Conservation (phyloP, 2,888 invertebrate genomes). For the Pyrrhosoma nymphula region DNA sequence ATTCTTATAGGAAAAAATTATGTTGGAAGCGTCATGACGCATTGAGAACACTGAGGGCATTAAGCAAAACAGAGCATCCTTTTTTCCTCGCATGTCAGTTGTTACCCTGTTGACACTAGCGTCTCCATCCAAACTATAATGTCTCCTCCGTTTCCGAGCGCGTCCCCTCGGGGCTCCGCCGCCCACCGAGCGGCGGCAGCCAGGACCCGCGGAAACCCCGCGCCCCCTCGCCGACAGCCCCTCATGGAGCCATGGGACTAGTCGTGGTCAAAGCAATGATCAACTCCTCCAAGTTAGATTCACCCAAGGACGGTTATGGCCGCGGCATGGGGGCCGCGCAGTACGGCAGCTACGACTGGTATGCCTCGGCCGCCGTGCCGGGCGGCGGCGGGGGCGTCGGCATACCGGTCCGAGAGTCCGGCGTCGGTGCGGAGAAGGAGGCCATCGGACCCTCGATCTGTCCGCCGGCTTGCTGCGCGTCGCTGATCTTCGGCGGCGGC, state of each 20-base stretch:
- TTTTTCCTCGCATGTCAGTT: not conserved
- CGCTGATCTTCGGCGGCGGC: conserved; percentile 42
- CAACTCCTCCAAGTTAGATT: conserved; percentile 69
- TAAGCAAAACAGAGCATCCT: too few species aligned
- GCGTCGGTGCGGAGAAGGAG: conserved; percentile 75
- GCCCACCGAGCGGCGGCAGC: not conserved
- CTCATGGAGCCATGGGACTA: conserved; percentile 55
- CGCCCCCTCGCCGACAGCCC: not conserved
- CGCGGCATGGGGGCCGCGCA: conserved; percentile 78
- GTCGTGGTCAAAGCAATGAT: conserved; percentile 70
- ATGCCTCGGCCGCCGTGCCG: conserved; percentile 32
- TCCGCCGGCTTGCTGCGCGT: conserved; percentile 43
- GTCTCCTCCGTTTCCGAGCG: not conserved
- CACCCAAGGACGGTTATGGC: conserved; percentile 70
- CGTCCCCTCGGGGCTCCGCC: not conserved
- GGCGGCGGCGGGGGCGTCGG: conserved; percentile 72
- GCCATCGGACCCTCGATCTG: conserved; percentile 62
- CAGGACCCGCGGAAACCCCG: not conserved
- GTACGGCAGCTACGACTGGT: conserved; percentile 78
- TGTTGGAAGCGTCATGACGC: too few species aligned
- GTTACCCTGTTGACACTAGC: not conserved
- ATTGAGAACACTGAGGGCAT: too few species aligned
- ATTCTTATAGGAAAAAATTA: too few species aligned
- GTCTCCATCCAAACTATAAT: not conserved
- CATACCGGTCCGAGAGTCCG: conserved; percentile 79